Evolutionary conservation across 1,140 invertebrate species (phyloP).

Genomic region (Panagrolaimus sp.): DNA sequence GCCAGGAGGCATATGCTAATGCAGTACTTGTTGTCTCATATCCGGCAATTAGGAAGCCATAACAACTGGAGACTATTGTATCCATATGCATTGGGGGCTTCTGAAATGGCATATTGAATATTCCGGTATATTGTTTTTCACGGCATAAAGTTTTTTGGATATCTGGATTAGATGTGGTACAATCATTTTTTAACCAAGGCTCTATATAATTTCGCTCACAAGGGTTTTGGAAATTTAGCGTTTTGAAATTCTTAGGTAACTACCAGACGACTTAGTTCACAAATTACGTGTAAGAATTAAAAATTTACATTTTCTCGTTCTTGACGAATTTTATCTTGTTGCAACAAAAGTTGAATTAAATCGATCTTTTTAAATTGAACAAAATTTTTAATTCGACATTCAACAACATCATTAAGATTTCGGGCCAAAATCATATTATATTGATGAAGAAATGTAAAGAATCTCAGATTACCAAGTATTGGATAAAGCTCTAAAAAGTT

Average conservation of each 20-base stretch:
- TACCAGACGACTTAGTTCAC: too few relatives aligned
- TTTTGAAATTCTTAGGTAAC: too few relatives aligned
- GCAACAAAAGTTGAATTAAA: slow-evolving; percentile 13
- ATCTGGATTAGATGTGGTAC: too few relatives aligned
- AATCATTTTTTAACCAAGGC: too few relatives aligned
- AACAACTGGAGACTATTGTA: slow-evolving; percentile 27
- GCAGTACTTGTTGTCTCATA: slow-evolving; percentile 61
- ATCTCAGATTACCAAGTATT: too few relatives aligned
- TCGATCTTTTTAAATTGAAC: neutral
- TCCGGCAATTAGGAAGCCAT: slow-evolving; percentile 61
- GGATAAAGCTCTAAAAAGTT: too few relatives aligned
- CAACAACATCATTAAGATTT: neutral
- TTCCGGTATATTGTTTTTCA: too few relatives aligned
- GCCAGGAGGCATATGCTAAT: slow-evolving; percentile 58
- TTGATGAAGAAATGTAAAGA: too few relatives aligned
- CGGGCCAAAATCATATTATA: too few relatives aligned
- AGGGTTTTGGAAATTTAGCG: too few relatives aligned
- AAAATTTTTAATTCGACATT: neutral
- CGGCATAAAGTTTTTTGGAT: too few relatives aligned
- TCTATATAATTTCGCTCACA: too few relatives aligned
- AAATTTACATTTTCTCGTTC: neutral
- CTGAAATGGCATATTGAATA: neutral
- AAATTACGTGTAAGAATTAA: neutral
- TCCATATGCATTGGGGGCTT: slow-evolving; percentile 13
- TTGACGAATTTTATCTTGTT: slow-evolving; percentile 14